phyloP scores from a whole-genome alignment of 1,140 invertebrate genomes.

The Meloidogyne hapla region DNA sequence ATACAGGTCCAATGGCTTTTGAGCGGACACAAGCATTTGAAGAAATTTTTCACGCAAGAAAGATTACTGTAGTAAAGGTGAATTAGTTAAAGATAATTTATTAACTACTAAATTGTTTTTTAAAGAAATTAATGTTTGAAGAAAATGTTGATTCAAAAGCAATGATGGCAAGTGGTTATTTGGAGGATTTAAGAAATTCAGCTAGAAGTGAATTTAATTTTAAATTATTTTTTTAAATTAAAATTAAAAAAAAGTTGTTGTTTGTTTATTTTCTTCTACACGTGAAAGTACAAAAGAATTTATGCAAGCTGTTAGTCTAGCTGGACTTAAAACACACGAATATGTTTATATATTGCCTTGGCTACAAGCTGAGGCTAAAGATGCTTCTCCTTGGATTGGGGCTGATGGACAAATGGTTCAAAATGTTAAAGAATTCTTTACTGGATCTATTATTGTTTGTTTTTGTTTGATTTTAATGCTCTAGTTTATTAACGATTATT shows the following conservation, averaged over 20 bases:
- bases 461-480: background rate
- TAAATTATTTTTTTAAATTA: background rate
- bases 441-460: constrained; percentile 54
- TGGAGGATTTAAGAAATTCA: constrained; percentile 52
- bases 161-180: constrained; percentile 50
- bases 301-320: constrained; percentile 46
- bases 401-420: constrained; percentile 54
- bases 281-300: constrained; percentile 57
- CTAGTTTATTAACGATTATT: too few relatives aligned
- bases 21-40: constrained; percentile 55
- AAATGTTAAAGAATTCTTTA: constrained; percentile 54
- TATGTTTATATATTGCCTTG: constrained; percentile 58
- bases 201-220: constrained; percentile 43
- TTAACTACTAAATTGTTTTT: too few relatives aligned
- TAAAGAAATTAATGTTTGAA: constrained; percentile 56
- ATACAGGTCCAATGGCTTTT: constrained; percentile 57
- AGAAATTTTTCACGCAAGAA: constrained; percentile 51
- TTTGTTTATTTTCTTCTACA: constrained; percentile 55
- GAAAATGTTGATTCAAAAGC: constrained; percentile 52
- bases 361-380: constrained; percentile 59
- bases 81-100: too few relatives aligned
- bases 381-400: constrained; percentile 55
- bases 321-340: constrained; percentile 52
- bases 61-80: constrained; percentile 29
- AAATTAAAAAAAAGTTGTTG: constrained; percentile 40